A percentile compares a stretch with the other conserved stretches of the same genome.
Conservation (phyloP, 1,140 invertebrate species). For the Leptinotarsa undecemlineata region DNA sequence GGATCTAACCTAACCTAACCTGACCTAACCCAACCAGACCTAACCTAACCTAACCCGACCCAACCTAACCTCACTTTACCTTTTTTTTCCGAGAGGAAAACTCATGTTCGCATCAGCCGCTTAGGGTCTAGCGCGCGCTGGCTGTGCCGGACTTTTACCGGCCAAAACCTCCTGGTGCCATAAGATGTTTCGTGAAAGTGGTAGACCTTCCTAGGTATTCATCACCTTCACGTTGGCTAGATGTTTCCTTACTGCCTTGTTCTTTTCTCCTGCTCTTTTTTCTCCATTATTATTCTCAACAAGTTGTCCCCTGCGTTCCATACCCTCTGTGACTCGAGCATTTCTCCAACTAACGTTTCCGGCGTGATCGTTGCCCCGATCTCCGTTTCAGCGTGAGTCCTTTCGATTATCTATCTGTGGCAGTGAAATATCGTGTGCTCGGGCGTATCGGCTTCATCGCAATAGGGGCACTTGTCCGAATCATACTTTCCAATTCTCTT, state of each 20-base stretch:
- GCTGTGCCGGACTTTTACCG: no score
- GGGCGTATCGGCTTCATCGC: conserved; percentile 11
- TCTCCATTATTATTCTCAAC: neutral
- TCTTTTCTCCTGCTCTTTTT: neutral
- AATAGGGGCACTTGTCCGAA: conserved; percentile 11
- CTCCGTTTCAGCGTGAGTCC: conserved; percentile 1
- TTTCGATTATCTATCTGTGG: conserved; percentile 15
- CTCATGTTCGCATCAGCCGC: no score
- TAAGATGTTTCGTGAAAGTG: no score
- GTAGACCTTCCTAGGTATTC: no score
- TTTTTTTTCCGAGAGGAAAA: no score
- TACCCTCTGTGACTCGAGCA: neutral
- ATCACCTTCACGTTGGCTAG: no score
- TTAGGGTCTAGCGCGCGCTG: no score
- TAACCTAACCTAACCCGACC: no score
- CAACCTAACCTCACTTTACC: no score
- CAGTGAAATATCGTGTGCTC: conserved; percentile 26
- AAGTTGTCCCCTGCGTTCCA: neutral
- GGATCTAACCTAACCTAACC: no score
- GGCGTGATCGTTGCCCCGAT: neutral
- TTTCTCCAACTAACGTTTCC: neutral
- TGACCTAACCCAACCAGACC: no score
- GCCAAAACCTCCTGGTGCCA: no score
- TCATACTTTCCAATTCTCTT: neutral
- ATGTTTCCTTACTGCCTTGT: neutral